These are phyloP conservation scores for Gambusia yucatana DNA, from an alignment of 2,797 vertebrate species.

Conservation along the genomic window DNA sequence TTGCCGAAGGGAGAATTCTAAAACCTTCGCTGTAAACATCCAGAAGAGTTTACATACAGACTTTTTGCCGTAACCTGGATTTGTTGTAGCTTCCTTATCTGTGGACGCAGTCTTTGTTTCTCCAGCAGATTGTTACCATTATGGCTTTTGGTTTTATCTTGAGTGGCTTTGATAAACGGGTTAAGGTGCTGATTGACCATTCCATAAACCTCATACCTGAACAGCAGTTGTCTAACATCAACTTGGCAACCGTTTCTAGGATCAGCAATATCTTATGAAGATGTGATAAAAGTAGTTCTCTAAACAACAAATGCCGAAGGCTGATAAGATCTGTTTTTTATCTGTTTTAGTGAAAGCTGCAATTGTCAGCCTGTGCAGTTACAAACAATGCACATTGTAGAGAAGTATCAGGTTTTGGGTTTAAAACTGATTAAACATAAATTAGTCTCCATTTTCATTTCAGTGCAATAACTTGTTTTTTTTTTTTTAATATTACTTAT, in stretches of 20 bases:
- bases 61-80: conserved; percentile 9
- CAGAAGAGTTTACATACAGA: conserved; percentile 18
- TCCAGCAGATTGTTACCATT: not conserved
- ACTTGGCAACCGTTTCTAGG: not conserved
- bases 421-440: not conserved
- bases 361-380: not conserved
- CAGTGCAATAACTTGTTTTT: not conserved
- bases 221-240: not conserved
- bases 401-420: not conserved
- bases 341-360: conserved; percentile 1
- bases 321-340: not conserved
- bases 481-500: not conserved
- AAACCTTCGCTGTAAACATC: conserved; percentile 19
- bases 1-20: not conserved
- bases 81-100: not conserved
- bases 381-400: not conserved
- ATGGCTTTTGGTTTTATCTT: conserved; percentile 9
- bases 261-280: not conserved
- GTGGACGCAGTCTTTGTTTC: not conserved
- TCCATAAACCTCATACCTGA: conserved; percentile 4
- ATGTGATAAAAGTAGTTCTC: conserved; percentile 2
- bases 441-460: not conserved
- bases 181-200: conserved; percentile 1
- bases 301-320: not conserved
- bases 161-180: conserved; percentile 5